phyloP scores from a whole-genome alignment of 1,140 invertebrate genomes.

The Drosophila murphyi region DNA sequence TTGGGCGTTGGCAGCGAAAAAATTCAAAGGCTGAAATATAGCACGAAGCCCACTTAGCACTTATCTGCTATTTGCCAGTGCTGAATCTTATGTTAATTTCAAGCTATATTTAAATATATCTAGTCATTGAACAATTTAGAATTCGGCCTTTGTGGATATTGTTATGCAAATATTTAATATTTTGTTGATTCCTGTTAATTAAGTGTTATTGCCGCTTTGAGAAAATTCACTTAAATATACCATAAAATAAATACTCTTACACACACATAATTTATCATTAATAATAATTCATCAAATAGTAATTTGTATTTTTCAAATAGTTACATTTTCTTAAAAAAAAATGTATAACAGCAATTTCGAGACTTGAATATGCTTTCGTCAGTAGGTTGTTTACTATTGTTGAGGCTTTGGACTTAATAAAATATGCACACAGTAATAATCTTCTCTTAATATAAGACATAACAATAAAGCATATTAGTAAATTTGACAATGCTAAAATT shows the following conservation, averaged over 20 bases:
- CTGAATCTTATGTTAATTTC: neutral
- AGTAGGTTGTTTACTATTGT: neutral
- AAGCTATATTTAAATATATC: neutral
- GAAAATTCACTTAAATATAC: neutral
- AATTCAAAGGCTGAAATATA: neutral
- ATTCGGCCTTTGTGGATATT: conserved; percentile 3
- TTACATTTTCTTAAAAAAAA: too few species aligned
- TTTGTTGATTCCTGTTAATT: neutral
- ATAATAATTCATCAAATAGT: neutral
- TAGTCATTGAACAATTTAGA: neutral
- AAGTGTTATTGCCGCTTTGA: neutral
- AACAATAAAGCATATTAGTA: neutral
- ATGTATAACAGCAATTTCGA: too few species aligned
- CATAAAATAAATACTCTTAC: neutral
- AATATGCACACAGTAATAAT: neutral
- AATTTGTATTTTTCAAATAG: too few species aligned
- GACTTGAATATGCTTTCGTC: neutral
- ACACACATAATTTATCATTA: neutral
- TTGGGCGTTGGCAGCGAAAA: conserved; percentile 18
- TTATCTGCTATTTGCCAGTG: neutral
- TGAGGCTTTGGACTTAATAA: neutral
- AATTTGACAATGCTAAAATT: neutral
- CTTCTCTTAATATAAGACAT: neutral
- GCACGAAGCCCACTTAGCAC: neutral
- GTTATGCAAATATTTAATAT: conserved; percentile 10